Percentiles rank a stretch among this genome's conserved stretches.
Conservation (phyloP, 2,113 vertebrate genomes). For the Passerina amoena region DNA sequence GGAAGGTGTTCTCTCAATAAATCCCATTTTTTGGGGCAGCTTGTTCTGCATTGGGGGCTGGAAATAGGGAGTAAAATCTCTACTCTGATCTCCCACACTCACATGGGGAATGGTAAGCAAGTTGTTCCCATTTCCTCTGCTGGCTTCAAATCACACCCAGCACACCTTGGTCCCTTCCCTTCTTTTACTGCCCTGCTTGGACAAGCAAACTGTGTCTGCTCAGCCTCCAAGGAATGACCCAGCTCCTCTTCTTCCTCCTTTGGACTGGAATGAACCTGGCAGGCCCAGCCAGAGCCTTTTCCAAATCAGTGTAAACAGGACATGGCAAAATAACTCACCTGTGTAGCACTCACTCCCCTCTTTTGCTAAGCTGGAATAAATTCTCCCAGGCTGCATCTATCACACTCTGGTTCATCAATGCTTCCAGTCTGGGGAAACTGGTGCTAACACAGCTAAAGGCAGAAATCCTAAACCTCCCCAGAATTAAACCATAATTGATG, state of each 20-base stretch:
- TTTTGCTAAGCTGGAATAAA: background rate
- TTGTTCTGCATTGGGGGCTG: background rate
- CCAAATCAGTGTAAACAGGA: background rate
- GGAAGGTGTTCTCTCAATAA: background rate
- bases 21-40: background rate
- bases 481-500: background rate
- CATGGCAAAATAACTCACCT: background rate
- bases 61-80: background rate
- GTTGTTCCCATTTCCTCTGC: background rate
- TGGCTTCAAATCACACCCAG: background rate
- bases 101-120: fast-evolving
- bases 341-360: background rate
- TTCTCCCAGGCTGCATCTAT: background rate
- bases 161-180: background rate
- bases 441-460: background rate
- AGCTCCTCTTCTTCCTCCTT: background rate
- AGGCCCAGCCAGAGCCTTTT: background rate
- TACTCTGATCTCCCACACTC: background rate
- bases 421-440: background rate
- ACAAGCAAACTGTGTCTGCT: background rate
- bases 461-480: background rate
- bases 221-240: background rate
- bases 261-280: background rate
- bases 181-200: background rate
- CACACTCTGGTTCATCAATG: background rate